These are phyloP conservation scores for Puffinus mauretanicus DNA, from an alignment of 2,113 vertebrate genomes.

Conservation along the genomic window DNA sequence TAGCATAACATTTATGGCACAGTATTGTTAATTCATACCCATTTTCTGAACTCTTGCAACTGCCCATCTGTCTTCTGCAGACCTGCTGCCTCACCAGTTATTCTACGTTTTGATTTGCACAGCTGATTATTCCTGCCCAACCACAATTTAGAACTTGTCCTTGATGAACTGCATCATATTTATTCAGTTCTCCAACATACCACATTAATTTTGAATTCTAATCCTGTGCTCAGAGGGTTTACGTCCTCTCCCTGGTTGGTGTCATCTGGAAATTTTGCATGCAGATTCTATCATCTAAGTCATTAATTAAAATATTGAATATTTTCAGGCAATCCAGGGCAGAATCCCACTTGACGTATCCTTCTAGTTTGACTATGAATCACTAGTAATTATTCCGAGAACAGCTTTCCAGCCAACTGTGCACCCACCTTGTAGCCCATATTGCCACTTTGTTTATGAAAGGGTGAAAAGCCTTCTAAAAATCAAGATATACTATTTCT, in stretches of 20 bases:
- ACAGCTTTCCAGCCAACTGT: constrained; percentile 13
- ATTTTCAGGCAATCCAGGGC: constrained; percentile 25
- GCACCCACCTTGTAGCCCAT: not conserved
- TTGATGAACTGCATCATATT: constrained; percentile 21
- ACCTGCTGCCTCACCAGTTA: constrained; percentile 28
- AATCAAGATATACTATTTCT: not conserved
- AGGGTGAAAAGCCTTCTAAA: not conserved
- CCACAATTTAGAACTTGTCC: constrained; percentile 7
- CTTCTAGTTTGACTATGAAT: constrained; percentile 38
- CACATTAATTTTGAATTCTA: constrained; percentile 41
- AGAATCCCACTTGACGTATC: constrained; percentile 40
- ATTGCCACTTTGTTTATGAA: not conserved
- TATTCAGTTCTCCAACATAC: constrained; percentile 30
- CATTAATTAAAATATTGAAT: constrained; percentile 59
- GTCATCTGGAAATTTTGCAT: constrained; percentile 39
- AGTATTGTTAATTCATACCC: constrained; percentile 6
- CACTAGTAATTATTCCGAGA: constrained; percentile 3
- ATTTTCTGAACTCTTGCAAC: constrained; percentile 10
- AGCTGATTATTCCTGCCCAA: constrained; percentile 34
- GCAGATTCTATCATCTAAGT: constrained; percentile 25
- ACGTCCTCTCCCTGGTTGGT: not conserved
- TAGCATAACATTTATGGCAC: not conserved
- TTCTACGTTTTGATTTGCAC: constrained; percentile 44
- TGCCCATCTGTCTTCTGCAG: constrained; percentile 31
- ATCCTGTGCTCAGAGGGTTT: constrained; percentile 23